These are phyloP conservation scores for Brachyrhaphis roseni DNA, from an alignment of 2,797 vertebrate species.

Conservation along the genomic window DNA sequence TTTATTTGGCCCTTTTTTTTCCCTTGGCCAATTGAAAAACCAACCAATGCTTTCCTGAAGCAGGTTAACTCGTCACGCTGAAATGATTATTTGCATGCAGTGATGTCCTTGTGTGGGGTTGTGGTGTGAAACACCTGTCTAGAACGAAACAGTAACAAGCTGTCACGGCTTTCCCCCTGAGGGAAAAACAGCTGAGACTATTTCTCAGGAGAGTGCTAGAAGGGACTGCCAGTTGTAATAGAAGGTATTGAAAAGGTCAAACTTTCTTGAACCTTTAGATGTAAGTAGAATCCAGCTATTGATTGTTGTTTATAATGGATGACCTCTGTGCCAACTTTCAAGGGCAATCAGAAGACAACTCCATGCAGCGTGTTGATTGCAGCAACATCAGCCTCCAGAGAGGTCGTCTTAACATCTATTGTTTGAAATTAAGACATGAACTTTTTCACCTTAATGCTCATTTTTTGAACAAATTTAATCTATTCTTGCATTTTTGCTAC, in stretches of 20 bases:
- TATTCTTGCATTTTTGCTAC: not conserved
- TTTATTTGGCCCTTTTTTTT: conserved; percentile 9
- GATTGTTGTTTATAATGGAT: conserved; percentile 6
- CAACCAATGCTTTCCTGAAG: conserved; percentile 21
- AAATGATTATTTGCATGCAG: conserved; percentile 10
- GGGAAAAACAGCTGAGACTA: conserved; percentile 4
- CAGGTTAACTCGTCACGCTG: conserved; percentile 25
- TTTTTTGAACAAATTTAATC: not conserved
- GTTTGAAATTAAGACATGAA: conserved; percentile 17
- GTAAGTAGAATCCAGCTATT: conserved; percentile 22
- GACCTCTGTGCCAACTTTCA: conserved; percentile 48
- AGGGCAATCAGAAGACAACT: conserved; percentile 53
- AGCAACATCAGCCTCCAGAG: conserved; percentile 33
- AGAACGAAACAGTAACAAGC: conserved; percentile 15
- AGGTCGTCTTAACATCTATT: conserved; percentile 46
- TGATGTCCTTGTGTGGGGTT: not conserved
- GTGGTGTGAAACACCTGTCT: conserved; percentile 3
- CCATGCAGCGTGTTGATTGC: conserved; percentile 45
- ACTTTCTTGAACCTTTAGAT: conserved; percentile 18
- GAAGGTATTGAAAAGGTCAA: not conserved
- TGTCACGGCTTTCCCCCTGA: conserved; percentile 26
- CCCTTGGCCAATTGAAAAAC: conserved; percentile 16
- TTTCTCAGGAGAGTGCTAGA: conserved; percentile 13
- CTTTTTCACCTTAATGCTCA: conserved; percentile 25
- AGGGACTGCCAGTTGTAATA: not conserved